Base-by-base conservation (phyloP, 2,888 invertebrate species). In the Drosophila niveifrons region DNA sequence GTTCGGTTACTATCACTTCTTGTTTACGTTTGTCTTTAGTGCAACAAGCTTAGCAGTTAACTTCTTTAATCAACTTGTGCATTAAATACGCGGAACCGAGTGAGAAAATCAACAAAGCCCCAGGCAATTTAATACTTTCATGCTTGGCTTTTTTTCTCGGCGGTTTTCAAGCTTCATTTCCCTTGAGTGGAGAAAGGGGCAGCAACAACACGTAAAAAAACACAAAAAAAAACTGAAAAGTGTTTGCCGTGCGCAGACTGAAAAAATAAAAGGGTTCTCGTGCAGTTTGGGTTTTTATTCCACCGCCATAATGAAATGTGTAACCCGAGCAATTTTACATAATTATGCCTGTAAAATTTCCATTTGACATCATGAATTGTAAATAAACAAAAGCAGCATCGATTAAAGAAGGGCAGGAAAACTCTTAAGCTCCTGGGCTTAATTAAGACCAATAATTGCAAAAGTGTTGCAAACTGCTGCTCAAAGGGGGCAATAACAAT, bases 41-140 rank as follows among this genome's bases (percentile, higher is more conserved):
- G 41, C 69, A 73, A 64, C 29, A 66, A 59, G 63, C 46, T 62
- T 44, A 44, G 29, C 29, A 53, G 41, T 57, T 53, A 34, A 65
- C 48, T 65, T 47, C 39, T 66, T 64, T 39, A 52, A 62, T 65
- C 46, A 61, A 46, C 28, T 66, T 55, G 41, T 29, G 48, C 34
- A 53, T 36, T 61, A 43, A 75, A 41, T 52, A 23, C 18, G 17
- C 18, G 18, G 17, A 50, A 41, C 50, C 36, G 48, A 41, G 57
- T 50, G 51, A 47, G 53, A 46, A 61, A 67, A 28, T 67, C 13
- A 47, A 56, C 62, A 61, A 36, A 51, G 53, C 66, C 15, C 39
- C 15, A 2, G 62, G 65, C 48, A 48, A 72, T 63, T 63, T 61
- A 58, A 75, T 66, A 63, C 57, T 44, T 78, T 80, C 41, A 70